Conservation (phyloP, 1,140 invertebrate genomes). For the Wiebesia pumilae region DNA sequence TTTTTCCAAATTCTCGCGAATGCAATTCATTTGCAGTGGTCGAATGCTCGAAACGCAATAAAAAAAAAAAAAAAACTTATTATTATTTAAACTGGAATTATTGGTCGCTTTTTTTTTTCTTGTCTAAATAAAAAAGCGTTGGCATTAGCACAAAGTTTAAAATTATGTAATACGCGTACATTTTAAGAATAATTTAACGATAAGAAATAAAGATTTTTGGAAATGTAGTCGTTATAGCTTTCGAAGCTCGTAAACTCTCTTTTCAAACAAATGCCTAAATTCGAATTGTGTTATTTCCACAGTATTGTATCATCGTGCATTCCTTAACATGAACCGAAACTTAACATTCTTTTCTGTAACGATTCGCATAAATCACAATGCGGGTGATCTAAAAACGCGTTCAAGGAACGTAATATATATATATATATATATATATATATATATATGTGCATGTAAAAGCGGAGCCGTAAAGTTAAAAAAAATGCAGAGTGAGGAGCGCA, state of each 20-base stretch:
- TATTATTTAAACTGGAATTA: too few relatives aligned
- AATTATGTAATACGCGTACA: too few relatives aligned
- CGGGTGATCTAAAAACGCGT: slow-evolving; percentile 15
- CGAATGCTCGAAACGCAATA: neutral
- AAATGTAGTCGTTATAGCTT: too few relatives aligned
- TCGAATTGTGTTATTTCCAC: neutral
- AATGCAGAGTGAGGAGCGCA: neutral
- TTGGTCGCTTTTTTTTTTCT: too few relatives aligned
- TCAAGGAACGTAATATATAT: neutral
- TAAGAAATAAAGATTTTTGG: too few relatives aligned
- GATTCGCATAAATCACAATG: neutral
- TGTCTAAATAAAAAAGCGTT: too few relatives aligned
- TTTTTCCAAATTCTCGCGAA: neutral
- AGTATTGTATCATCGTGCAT: neutral
- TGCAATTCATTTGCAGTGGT: neutral
- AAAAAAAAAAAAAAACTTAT: too few relatives aligned
- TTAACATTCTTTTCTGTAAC: neutral
- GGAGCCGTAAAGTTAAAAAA: neutral
- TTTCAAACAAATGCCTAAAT: neutral
- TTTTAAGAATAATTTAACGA: too few relatives aligned
- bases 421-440: too few relatives aligned
- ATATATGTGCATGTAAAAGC: neutral
- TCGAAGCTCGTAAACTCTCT: too few relatives aligned
- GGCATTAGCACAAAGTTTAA: too few relatives aligned
- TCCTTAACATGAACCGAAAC: neutral